Evolutionary conservation across 2,888 invertebrate species (phyloP), one percentile per base, ranked within the genome.

Genomic region (Ganaspis brasiliensis): DNA sequence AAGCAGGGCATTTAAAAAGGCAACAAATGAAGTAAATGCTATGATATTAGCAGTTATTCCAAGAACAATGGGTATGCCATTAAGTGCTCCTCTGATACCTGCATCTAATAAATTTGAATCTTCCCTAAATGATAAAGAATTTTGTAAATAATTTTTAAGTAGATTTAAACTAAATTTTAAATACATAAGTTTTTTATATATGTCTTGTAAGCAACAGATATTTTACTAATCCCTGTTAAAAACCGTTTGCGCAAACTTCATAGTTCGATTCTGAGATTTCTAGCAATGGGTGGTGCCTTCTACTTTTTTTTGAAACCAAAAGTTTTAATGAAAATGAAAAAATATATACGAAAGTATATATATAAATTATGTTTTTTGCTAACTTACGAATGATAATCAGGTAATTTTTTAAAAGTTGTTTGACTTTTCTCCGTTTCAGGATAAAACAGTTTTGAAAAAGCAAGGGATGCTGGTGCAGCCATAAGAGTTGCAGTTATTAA

Each of bases 391-490:
- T 94, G 92, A 45, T 95, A 93, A 3, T 96, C 92, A 83, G 94
- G 92, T 73, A 99, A 95, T 78, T 96, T 96, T 52, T 96, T 94
- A 0, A 95, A 94, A 0, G 95, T 95, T 0, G 97, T 96, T 81
- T 94, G 93, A 0, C 97, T 95, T 76, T 95, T 93, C 86, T 97
- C 96, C 0, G 96, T 97, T 93, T 99, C 99, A 0, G 99, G 99
- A 92, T 96, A 96, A 86, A 98, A 93, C 0, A 99, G 93, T 91
- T 99, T 99, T 12, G 98, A 94, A 87, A 95, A 96, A 85, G 97
- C 97, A 35, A 99, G 92, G 0, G 98, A 96, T 0, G 98, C 98
- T 0, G 99, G 99, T 0, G 99, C 98, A 0, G 98, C 97, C 98
- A 99, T 98, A 0, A 99, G 96, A 79, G 97, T 97, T 0, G 99